These are phyloP conservation scores for Galeopterus variegatus DNA, from an alignment of 2,113 vertebrate genomes.

Conservation along the genomic window DNA sequence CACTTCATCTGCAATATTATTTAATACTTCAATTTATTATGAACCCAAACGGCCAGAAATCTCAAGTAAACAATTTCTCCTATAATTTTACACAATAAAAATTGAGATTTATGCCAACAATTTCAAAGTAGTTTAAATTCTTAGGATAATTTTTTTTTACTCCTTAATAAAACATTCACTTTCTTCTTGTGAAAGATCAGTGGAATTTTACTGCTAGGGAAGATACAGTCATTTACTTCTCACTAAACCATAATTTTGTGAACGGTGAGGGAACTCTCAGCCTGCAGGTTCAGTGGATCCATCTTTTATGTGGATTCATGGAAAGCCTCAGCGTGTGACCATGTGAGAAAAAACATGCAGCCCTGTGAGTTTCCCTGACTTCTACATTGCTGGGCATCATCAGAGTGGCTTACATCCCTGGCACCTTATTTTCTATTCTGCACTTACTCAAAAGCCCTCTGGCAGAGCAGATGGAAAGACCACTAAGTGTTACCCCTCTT, in stretches of 20 bases:
- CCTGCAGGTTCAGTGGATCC: accelerated
- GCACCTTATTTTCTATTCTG: background rate
- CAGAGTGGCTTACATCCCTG: accelerated
- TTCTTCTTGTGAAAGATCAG: background rate
- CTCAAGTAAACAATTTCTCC: background rate
- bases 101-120: background rate
- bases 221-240: background rate
- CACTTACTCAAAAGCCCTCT: accelerated
- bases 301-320: accelerated
- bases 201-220: background rate
- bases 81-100: background rate
- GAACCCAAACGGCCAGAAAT: background rate
- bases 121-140: background rate
- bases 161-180: background rate
- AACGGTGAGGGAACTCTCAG: accelerated
- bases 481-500: no score
- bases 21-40: background rate
- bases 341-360: background rate
- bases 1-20: background rate
- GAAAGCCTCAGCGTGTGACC: accelerated
- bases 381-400: accelerated
- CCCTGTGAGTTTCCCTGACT: accelerated
- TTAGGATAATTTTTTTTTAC: background rate
- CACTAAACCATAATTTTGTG: background rate
- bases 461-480: no score